Base-by-base conservation (phyloP, 2,113 vertebrate genomes). In the Ramphastos sulfuratus region DNA sequence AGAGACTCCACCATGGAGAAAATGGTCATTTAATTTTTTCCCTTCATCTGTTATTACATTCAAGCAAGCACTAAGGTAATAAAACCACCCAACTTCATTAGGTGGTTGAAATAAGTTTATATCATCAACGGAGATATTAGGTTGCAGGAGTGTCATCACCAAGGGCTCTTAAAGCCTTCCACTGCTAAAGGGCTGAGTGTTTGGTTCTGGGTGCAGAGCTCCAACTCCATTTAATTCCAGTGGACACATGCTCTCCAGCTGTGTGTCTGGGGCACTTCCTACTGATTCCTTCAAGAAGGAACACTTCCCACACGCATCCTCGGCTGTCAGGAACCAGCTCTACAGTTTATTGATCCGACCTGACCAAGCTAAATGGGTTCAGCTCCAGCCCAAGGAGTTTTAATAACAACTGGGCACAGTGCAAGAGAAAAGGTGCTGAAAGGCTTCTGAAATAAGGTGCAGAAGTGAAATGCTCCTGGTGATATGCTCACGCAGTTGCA, bases 181-280 rank as follows among this genome's bases (percentile, higher is more conserved):
- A 69, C 74, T 86, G 24, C 76, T 73, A 79, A 92, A 92, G 66
- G 74, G n/a, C 52, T 75, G 76, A 84, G 61, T 66, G 79, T 69
- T 94, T 91, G 85, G 31, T 28, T 84, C 87, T 84, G 90, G 33
- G 42, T 94, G 66, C 0, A 0, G 39, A 90, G 83, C 61, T 52
- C 33, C 72, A 92, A 65, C 52, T 59, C 86, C 42, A 0, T 89
- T 95, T 91, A 58, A 91, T 90, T 96, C 89, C 84, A 89, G 72
- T 79, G 92, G 96, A 92, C 95, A 96, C 93, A 80, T 97, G 95
- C 95, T 95, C 89, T 78, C 95, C 96, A 96, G 95, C 89, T 96
- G 96, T 93, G 80, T 82, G 96, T 95, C 96, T 96, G 85, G 87
- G 89, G 54, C 39, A 95, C 90, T 96, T 96, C 96, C 96, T 93